Percentiles rank a stretch among this genome's conserved stretches.
phyloP scores from a whole-genome alignment of 2,797 vertebrate species.

The Epinephelus malabaricus region DNA sequence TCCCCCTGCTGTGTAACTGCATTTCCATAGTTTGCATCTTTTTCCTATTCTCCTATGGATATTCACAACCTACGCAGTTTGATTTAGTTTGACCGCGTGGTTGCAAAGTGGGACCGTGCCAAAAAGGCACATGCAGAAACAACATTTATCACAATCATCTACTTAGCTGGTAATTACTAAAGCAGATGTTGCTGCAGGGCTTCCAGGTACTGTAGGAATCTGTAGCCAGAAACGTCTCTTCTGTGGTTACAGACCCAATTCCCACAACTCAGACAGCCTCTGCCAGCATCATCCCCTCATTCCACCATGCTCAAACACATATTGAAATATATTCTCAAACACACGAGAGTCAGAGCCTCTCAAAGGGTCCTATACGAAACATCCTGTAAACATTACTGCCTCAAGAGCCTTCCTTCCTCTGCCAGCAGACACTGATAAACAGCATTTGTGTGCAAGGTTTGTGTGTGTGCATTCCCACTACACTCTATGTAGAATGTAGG shows the following conservation, averaged over 20 bases:
- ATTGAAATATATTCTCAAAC: constrained; percentile 78
- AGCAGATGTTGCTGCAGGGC: constrained; percentile 61
- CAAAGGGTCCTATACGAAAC: constrained; percentile 59
- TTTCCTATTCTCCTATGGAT: constrained; percentile 28
- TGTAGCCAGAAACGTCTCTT: constrained; percentile 55
- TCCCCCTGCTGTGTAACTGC: not conserved
- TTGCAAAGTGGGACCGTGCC: constrained; percentile 34
- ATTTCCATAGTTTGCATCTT: constrained; percentile 28
- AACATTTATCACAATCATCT: constrained; percentile 66
- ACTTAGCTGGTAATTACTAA: constrained; percentile 59
- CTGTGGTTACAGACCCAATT: constrained; percentile 38
- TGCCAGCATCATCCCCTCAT: constrained; percentile 56
- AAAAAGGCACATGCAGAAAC: constrained; percentile 45
- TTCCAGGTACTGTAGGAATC: constrained; percentile 57
- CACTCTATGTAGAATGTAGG: constrained; percentile 5
- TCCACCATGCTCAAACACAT: constrained; percentile 65
- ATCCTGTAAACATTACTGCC: constrained; percentile 79
- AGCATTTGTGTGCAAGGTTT: constrained; percentile 16
- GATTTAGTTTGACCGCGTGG: constrained; percentile 23
- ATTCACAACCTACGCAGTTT: constrained; percentile 9
- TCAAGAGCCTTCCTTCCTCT: constrained; percentile 73
- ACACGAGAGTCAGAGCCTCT: constrained; percentile 63
- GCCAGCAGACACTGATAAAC: constrained; percentile 56
- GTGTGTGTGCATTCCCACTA: constrained; percentile 12
- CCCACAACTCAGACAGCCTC: constrained; percentile 59